These are phyloP conservation scores for Nesoenas mayeri DNA, from an alignment of 2,113 vertebrate species.

Conservation along the genomic window DNA sequence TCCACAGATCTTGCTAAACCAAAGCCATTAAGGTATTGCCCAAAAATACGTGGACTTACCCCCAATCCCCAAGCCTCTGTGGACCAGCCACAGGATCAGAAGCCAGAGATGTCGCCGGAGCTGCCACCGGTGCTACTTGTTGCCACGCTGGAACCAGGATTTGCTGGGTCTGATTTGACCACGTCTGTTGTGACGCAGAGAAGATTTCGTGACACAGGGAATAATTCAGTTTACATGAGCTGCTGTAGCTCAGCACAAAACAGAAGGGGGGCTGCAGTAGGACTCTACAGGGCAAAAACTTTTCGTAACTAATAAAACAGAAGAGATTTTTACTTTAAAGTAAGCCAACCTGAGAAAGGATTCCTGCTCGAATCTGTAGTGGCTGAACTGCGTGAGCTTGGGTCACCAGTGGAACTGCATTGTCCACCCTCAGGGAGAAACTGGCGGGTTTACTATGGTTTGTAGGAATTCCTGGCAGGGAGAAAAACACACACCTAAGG, in stretches of 20 bases:
- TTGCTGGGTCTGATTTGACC: constrained; percentile 92
- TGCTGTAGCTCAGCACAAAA: not conserved
- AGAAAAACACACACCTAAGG: not conserved
- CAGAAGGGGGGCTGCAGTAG: not conserved
- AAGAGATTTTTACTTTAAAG: not conserved
- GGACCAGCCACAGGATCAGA: constrained; percentile 91
- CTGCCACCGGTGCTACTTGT: constrained; percentile 87
- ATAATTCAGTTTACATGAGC: rapidly evolving
- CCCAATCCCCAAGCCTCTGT: constrained; percentile 95
- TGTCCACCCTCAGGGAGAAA: constrained; percentile 93
- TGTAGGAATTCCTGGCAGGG: constrained; percentile 85
- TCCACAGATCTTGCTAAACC: not conserved
- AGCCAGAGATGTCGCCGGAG: constrained; percentile 82
- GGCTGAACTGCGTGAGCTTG: constrained; percentile 92
- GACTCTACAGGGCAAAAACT: not conserved
- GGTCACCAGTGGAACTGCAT: constrained; percentile 88
- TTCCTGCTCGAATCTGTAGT: constrained; percentile 91
- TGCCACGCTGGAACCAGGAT: constrained; percentile 95
- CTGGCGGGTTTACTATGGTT: constrained; percentile 86
- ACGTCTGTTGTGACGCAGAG: constrained; percentile 77
- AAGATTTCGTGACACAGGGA: not conserved
- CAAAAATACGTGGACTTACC: constrained; percentile 75
- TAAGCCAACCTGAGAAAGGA: constrained; percentile 89
- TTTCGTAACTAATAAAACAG: not conserved
- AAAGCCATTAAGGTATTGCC: not conserved